These are phyloP conservation scores for Anhinga rufa DNA, from an alignment of 2,113 vertebrate species.

Conservation along the genomic window DNA sequence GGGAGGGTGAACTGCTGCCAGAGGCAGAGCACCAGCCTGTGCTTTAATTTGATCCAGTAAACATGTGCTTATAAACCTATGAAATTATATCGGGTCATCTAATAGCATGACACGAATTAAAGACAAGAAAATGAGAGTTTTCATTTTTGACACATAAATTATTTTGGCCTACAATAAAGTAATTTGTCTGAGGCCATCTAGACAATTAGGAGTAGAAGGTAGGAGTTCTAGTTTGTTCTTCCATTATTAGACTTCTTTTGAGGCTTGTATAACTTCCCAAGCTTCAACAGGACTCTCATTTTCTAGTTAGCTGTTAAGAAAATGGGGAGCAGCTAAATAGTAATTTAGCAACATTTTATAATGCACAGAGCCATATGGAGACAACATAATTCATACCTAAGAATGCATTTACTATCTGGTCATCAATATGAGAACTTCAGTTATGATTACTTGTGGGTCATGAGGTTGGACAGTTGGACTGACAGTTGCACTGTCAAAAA, in stretches of 20 bases:
- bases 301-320: not conserved
- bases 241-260: not conserved
- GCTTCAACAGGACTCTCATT: not conserved
- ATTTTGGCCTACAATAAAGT: not conserved
- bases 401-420: not conserved
- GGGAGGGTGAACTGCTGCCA: not conserved
- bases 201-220: not conserved
- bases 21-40: not conserved
- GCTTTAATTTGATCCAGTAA: not conserved
- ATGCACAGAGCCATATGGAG: not conserved
- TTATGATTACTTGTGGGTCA: not conserved
- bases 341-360: not conserved
- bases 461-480: not conserved
- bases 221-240: not conserved
- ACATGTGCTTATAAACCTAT: not conserved
- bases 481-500: not conserved
- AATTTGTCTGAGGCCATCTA: not conserved
- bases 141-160: not conserved
- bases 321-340: not conserved
- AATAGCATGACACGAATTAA: not conserved
- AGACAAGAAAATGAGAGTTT: not conserved
- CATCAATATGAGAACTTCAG: not conserved
- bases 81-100: not conserved
- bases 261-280: not conserved
- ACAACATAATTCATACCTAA: not conserved